These are phyloP conservation scores for Festucalex cinctus DNA, from an alignment of 2,113 vertebrate species.

Conservation along the genomic window DNA sequence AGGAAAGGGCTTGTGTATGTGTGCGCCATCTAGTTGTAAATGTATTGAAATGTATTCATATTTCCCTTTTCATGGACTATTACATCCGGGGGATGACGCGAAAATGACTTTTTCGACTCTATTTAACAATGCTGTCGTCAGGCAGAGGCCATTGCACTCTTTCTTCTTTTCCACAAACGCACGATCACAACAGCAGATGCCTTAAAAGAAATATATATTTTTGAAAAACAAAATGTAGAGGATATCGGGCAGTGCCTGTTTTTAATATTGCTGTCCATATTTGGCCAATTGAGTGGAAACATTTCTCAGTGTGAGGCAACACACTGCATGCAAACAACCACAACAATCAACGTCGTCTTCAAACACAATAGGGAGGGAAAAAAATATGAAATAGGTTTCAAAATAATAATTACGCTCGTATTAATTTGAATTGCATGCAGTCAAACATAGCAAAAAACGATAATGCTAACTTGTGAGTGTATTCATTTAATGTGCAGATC, in stretches of 20 bases:
- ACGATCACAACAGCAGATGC: neutral
- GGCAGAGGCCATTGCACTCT: constrained; percentile 15
- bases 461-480: neutral
- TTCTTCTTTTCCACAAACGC: neutral
- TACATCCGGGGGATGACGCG: constrained; percentile 73
- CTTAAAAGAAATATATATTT: no score
- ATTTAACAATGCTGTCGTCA: constrained; percentile 74
- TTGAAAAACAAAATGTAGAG: neutral
- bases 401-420: no score
- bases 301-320: neutral
- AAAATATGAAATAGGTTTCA: neutral
- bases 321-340: neutral
- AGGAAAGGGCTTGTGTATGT: neutral
- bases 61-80: constrained; percentile 81
- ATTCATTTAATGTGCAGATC: neutral
- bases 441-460: neutral
- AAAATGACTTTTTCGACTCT: constrained; percentile 84
- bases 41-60: constrained; percentile 79
- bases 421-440: neutral
- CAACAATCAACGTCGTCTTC: neutral
- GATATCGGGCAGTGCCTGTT: neutral
- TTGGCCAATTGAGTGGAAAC: neutral
- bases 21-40: constrained; percentile 57
- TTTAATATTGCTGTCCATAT: neutral
- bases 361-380: neutral